Base-by-base conservation (phyloP, 2,888 invertebrate genomes). In the Lydus trimaculatus region DNA sequence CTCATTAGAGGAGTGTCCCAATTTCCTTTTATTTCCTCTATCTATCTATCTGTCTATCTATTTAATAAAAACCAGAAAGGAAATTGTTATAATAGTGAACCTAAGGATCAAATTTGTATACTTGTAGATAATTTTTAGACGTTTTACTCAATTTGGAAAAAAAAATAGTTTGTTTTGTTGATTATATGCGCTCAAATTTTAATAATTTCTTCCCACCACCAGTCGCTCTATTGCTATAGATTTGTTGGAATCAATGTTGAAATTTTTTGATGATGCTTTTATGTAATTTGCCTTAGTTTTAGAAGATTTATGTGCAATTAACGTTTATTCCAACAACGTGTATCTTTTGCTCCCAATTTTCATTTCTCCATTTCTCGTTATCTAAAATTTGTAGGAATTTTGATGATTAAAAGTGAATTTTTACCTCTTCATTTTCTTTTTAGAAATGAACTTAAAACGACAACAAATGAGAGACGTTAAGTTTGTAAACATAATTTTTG, bases 11-110 rank as follows among this genome's bases (percentile, higher is more conserved):
- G 48, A 20, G 20, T n/a, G n/a, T 2, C 20, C 43, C n/a, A 15
- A 36, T 36, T 36, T 28, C 28, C 28, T 28, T 28, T 28, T n/a
- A n/a, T n/a, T n/a, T 28, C 4, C 43, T n/a, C 23, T 13, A 28
- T n/a, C n/a, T n/a, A 15, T 28, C 56, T 28, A 20, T 23, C 20
- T 48, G 6, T 48, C 20, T 48, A 7, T 20, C 20, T 48, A 48
- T 48, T n/a, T 11, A 56, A 23, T 13, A 56, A 48, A 25, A 56
- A 56, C 6, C 17, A 3, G 28, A 28, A 48, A 48, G 13, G 3
- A 76, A 80, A 81, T 80, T 82, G 82, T 82, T 82, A 82, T 81
- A 79, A 80, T 82, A 82, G 81, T 80, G 81, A 82, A 80, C 80
- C 79, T 79, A 80, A 78, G 79, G 77, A 79, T 75, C 77, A 73